These are phyloP conservation scores for Dichetophora obliterata DNA, from an alignment of 2,888 invertebrate species.

Conservation along the genomic window DNA sequence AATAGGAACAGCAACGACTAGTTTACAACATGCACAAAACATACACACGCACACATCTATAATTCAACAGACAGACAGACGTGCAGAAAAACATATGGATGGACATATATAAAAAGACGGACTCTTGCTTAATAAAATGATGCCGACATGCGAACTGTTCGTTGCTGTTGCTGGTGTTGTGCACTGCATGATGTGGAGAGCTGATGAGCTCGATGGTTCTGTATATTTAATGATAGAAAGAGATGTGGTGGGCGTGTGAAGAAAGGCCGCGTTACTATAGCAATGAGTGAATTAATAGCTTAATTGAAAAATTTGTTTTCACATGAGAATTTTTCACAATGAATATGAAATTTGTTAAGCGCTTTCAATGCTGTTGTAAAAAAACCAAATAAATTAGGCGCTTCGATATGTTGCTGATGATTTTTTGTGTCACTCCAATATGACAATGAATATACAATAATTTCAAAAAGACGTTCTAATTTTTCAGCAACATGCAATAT, in stretches of 20 bases:
- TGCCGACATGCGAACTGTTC: conserved; percentile 64
- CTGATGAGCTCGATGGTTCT: conserved; percentile 22
- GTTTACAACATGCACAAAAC: conserved; percentile 50
- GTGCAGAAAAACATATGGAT: not conserved
- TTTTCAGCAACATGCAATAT: too few species aligned
- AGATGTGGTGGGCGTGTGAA: conserved; percentile 23
- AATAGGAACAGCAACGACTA: conserved; percentile 51
- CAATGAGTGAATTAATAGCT: conserved; percentile 65
- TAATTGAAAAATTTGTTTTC: conserved; percentile 68
- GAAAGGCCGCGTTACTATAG: conserved; percentile 37
- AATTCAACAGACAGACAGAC: not conserved
- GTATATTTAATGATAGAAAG: too few species aligned
- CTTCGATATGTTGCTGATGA: not conserved
- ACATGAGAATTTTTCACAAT: conserved; percentile 56
- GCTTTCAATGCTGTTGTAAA: too few species aligned
- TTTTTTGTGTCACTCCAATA: not conserved
- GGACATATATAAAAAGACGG: conserved; percentile 22
- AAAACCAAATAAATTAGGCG: not conserved
- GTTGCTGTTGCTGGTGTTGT: conserved; percentile 23
- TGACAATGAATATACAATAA: not conserved
- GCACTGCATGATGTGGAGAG: conserved; percentile 31
- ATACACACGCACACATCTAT: not conserved
- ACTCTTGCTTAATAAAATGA: conserved; percentile 64
- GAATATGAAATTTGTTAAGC: conserved; percentile 7
- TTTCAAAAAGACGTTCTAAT: too few species aligned